phyloP scores from a whole-genome alignment of 2,113 vertebrate genomes.

The Protobothrops mucrosquamatus region DNA sequence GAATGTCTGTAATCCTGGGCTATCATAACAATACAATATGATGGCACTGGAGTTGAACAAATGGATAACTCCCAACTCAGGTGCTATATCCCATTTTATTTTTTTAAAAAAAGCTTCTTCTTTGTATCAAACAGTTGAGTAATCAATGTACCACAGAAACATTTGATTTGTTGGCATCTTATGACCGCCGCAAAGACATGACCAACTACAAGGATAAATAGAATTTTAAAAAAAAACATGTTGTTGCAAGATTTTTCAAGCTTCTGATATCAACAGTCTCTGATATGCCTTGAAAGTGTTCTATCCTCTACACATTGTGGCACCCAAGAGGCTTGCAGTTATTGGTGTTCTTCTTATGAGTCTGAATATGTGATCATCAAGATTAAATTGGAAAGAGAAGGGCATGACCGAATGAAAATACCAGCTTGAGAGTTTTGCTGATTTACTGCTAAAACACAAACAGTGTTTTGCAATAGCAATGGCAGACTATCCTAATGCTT shows the following conservation, averaged over 20 bases:
- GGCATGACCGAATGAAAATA: neutral
- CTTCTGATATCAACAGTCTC: constrained; percentile 21
- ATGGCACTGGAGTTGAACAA: neutral
- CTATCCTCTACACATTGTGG: constrained; percentile 14
- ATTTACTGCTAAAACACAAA: neutral
- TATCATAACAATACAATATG: neutral
- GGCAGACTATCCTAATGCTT: neutral
- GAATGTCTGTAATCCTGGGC: neutral
- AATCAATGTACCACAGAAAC: neutral
- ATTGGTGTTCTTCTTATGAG: neutral
- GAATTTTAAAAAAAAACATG: constrained; percentile 23
- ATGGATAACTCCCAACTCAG: neutral
- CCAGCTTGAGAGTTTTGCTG: neutral
- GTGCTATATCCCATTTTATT: neutral
- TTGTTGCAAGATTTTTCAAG: constrained; percentile 24
- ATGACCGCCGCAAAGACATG: constrained; percentile 14
- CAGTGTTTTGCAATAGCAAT: neutral
- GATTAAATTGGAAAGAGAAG: neutral
- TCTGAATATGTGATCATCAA: neutral
- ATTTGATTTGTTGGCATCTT: neutral
- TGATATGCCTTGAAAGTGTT: constrained; percentile 8
- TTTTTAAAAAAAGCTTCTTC: neutral
- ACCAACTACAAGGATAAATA: constrained; percentile 7
- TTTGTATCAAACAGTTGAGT: neutral
- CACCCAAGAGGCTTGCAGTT: neutral